These are phyloP conservation scores for Cheilosia urbana DNA, from an alignment of 2,888 invertebrate genomes.

Conservation along the genomic window DNA sequence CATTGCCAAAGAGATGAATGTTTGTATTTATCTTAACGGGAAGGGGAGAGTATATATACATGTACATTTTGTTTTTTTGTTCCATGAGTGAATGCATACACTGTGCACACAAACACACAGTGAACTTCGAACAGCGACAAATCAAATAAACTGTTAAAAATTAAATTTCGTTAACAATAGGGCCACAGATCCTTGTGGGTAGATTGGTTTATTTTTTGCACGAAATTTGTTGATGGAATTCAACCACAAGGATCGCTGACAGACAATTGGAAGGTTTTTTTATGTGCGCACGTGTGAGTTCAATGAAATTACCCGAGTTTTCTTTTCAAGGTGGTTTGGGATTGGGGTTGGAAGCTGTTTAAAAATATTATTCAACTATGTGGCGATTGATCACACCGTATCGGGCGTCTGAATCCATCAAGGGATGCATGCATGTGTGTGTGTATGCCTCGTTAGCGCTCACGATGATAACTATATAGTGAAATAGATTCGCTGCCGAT, in stretches of 20 bases:
- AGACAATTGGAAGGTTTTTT: neutral
- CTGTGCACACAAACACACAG: neutral
- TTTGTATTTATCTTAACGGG: constrained; percentile 51
- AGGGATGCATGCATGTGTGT: constrained; percentile 39
- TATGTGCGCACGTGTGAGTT: neutral
- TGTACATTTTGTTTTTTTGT: too few species aligned
- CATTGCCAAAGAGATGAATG: constrained; percentile 39
- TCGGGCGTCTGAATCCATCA: constrained; percentile 63
- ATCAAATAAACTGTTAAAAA: constrained; percentile 70
- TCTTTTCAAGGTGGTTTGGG: neutral
- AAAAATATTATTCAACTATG: constrained; percentile 54
- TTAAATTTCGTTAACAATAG: constrained; percentile 71
- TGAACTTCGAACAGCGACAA: constrained; percentile 41
- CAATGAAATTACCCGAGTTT: constrained; percentile 46
- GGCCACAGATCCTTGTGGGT: constrained; percentile 48
- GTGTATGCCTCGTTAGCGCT: constrained; percentile 37
- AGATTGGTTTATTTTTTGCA: constrained; percentile 11
- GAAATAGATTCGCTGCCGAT: constrained; percentile 25
- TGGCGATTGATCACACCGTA: constrained; percentile 60
- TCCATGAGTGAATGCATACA: neutral
- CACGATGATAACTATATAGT: constrained; percentile 19
- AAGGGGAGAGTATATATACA: neutral
- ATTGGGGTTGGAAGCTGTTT: constrained; percentile 22
- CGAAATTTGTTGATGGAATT: constrained; percentile 28
- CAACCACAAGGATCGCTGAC: constrained; percentile 17